Conservation (phyloP, 2,888 invertebrate genomes). For the Cosmia trapezina region DNA sequence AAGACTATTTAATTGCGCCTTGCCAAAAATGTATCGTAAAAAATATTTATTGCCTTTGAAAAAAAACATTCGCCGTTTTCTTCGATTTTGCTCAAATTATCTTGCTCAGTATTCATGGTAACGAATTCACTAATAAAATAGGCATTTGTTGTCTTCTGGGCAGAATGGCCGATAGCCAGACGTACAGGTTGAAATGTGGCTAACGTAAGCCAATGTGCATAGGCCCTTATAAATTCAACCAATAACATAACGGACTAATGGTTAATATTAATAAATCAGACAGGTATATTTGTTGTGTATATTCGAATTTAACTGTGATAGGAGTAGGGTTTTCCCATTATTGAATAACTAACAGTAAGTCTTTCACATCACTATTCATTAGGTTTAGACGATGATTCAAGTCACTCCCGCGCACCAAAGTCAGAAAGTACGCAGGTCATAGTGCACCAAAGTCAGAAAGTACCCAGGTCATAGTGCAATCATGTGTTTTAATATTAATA, state of each 20-base stretch:
- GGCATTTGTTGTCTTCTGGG: conserved; percentile 42
- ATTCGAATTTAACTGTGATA: conserved; percentile 84
- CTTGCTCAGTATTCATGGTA: conserved; percentile 76
- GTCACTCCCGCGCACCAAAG: conserved; percentile 51
- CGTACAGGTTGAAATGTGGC: conserved; percentile 9
- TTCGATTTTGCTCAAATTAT: conserved; percentile 73
- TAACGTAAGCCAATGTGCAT: conserved; percentile 16
- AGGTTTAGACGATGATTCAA: conserved; percentile 45
- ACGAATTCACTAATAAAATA: conserved; percentile 50
- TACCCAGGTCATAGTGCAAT: conserved; percentile 10
- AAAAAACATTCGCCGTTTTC: conserved; percentile 62
- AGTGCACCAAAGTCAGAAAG: conserved; percentile 36
- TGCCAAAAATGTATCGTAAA: conserved; percentile 82
- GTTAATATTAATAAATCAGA: conserved; percentile 44
- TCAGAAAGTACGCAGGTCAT: conserved; percentile 13
- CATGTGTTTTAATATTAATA: conserved; percentile 7
- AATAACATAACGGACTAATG: conserved; percentile 46
- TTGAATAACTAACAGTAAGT: conserved; percentile 42
- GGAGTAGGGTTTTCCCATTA: conserved; percentile 66
- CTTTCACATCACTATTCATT: conserved; percentile 40
- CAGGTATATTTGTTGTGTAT: conserved; percentile 66
- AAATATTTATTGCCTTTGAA: conserved; percentile 68
- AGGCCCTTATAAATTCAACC: conserved; percentile 33
- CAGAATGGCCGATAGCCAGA: conserved; percentile 14
- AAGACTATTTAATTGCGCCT: conserved; percentile 84